These are phyloP conservation scores for Sakesphorus luctuosus DNA, from an alignment of 2,113 vertebrate species.

Conservation along the genomic window DNA sequence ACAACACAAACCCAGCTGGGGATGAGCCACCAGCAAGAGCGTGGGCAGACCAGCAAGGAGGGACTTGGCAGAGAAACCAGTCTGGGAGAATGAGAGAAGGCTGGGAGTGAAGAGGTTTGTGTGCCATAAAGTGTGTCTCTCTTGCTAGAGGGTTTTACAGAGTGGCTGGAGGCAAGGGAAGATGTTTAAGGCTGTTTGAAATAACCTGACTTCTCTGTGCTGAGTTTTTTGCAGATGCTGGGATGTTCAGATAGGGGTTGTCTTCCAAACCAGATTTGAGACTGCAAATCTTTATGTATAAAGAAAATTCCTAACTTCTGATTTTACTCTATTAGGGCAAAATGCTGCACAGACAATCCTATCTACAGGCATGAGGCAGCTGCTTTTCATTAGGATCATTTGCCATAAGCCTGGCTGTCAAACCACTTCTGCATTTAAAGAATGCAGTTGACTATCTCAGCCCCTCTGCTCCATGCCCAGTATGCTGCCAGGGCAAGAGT, in stretches of 20 bases:
- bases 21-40: background rate
- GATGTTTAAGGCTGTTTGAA: background rate
- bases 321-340: background rate
- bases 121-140: rapidly evolving
- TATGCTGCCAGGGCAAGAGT: background rate
- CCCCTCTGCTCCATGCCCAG: background rate
- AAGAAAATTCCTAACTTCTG: background rate
- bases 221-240: background rate
- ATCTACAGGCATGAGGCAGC: background rate
- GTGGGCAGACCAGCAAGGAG: background rate
- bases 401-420: background rate
- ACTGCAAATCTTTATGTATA: background rate
- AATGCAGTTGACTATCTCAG: background rate
- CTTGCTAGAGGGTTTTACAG: background rate
- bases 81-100: rapidly evolving
- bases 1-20: background rate
- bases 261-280: background rate
- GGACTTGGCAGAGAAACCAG: background rate
- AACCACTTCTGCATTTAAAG: background rate
- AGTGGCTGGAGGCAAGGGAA: background rate
- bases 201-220: background rate
- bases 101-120: background rate
- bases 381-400: constrained; percentile 17
- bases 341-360: background rate
- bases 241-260: background rate